Percentiles rank a stretch among this genome's conserved stretches.
These are phyloP conservation scores for Dolichotis patagonum DNA, from an alignment of 2,113 vertebrate genomes.

Conservation along the genomic window DNA sequence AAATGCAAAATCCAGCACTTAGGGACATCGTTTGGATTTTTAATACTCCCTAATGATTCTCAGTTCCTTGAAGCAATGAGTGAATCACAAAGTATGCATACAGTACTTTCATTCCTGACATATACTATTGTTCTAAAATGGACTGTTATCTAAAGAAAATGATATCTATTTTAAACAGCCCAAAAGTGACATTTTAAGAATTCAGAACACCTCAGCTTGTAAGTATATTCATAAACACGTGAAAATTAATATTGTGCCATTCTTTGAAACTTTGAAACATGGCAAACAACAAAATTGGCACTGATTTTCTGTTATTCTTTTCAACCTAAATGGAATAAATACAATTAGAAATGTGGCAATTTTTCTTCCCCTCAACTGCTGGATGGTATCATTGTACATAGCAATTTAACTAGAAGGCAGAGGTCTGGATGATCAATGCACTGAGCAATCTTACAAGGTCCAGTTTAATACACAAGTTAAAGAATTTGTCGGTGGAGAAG, in stretches of 20 bases:
- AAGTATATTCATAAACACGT: conserved; percentile 65
- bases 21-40: conserved; percentile 37
- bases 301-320: conserved; percentile 6
- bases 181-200: conserved; percentile 68
- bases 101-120: conserved; percentile 58
- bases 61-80: conserved; percentile 64
- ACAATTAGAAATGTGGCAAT: background rate
- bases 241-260: conserved; percentile 73
- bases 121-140: conserved; percentile 63
- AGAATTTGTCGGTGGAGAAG: background rate
- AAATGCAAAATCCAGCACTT: conserved; percentile 53
- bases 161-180: conserved; percentile 55
- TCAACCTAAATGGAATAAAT: conserved; percentile 45
- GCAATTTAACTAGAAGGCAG: background rate
- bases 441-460: background rate
- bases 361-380: conserved; percentile 18
- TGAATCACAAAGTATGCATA: conserved; percentile 49
- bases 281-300: conserved; percentile 39
- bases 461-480: background rate
- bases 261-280: conserved; percentile 48
- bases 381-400: background rate
- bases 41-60: conserved; percentile 35
- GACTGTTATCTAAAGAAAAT: conserved; percentile 50
- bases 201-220: conserved; percentile 42
- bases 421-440: background rate